Evolutionary conservation across 1,140 invertebrate species (phyloP).

Genomic region (Heterodera carotae): DNA sequence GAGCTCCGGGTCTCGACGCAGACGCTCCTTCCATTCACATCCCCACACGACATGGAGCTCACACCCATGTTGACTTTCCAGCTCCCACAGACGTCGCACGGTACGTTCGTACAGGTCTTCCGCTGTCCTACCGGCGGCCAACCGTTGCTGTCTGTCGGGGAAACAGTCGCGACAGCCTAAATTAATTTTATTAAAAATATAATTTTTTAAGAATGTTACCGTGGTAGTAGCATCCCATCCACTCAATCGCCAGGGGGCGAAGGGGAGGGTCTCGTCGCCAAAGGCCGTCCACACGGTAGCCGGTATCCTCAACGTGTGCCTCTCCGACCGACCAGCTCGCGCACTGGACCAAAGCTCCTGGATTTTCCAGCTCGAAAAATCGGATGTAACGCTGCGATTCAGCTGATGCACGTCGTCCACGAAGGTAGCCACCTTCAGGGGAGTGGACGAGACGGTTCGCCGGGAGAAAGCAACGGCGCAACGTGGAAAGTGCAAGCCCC

Average conservation of each 20-base stretch:
- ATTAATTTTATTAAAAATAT: not conserved
- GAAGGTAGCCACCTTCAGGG: too few species aligned
- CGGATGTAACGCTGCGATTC: too few species aligned
- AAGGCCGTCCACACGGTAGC: too few species aligned
- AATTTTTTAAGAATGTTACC: not conserved
- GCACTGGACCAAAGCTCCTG: too few species aligned
- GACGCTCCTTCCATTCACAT: too few species aligned
- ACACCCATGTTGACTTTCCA: not conserved
- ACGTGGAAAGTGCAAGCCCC: not conserved
- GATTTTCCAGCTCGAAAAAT: too few species aligned
- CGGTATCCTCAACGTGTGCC: too few species aligned
- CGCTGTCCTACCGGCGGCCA: constrained; percentile 8
- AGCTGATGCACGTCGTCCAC: too few species aligned
- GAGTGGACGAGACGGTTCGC: not conserved
- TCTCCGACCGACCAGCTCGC: too few species aligned
- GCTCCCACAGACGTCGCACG: not conserved
- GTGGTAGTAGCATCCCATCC: constrained; percentile 11
- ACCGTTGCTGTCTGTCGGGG: not conserved
- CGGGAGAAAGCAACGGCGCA: not conserved
- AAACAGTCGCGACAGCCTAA: constrained; percentile 15
- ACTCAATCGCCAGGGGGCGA: constrained; percentile 20
- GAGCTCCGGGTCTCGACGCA: too few species aligned
- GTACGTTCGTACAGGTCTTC: constrained; percentile 16
- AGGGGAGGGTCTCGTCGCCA: not conserved
- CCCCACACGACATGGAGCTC: not conserved